These are phyloP conservation scores for Xiphias gladius DNA, from an alignment of 2,113 vertebrate species.

Conservation along the genomic window DNA sequence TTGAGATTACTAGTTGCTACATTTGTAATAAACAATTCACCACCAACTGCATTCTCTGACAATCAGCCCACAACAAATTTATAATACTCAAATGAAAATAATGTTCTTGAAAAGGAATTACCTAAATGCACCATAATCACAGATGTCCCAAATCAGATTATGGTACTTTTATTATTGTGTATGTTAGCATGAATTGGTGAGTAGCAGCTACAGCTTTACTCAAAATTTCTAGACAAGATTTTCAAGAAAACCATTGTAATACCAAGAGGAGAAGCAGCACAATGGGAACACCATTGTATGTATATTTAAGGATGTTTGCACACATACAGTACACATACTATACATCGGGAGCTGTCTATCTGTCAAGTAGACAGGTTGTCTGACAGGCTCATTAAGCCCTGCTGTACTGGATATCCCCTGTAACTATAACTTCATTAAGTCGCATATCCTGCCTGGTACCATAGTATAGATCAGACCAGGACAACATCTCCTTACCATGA, in stretches of 20 bases:
- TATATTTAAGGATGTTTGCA: not conserved
- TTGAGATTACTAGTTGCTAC: not conserved
- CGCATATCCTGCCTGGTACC: not conserved
- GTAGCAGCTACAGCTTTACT: not conserved
- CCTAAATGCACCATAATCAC: not conserved
- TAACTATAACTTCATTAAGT: not conserved
- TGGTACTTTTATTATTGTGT: not conserved
- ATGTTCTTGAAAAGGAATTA: not conserved
- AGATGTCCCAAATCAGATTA: not conserved
- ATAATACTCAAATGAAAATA: not conserved
- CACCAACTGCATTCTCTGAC: not conserved
- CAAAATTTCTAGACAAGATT: not conserved
- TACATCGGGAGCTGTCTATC: not conserved
- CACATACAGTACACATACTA: not conserved
- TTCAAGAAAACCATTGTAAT: not conserved
- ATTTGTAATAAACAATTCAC: not conserved
- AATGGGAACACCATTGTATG: not conserved
- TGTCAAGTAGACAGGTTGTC: constrained; percentile 3
- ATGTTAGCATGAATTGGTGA: not conserved
- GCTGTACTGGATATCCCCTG: not conserved
- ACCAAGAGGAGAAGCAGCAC: not conserved
- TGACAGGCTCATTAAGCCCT: not conserved
- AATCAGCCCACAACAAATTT: not conserved
- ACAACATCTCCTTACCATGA: constrained; percentile 90
- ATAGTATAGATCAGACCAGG: not conserved